Base-by-base conservation (phyloP, 2,888 invertebrate genomes). In the Cremastinae sp. region DNA sequence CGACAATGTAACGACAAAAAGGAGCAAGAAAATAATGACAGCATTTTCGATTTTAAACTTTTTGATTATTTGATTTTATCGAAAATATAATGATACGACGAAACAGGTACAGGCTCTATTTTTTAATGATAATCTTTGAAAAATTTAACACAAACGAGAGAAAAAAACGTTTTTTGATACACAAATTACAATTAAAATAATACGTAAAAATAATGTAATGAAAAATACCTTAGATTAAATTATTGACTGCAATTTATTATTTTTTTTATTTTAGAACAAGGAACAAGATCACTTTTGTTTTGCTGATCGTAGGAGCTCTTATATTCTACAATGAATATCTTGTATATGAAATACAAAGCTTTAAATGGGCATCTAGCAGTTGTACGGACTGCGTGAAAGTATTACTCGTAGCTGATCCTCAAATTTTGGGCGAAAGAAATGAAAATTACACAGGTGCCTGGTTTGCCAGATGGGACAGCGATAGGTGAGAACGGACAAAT, bases 371-470 rank as follows among this genome's bases (percentile, higher is more conserved):
- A 14, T 71, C 78, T 0, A 82, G 86, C 20, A 84, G 87, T 5
- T 90, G 90, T 77, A 83, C 81, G 70, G 91, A 92, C 69, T 94
- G 94, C 81, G 92, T 93, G 3, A 93, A 92, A 83, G 90, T 96
- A 69, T 88, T 96, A 58, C 91, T 95, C 61, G 94, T 96, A 62
- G 97, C 97, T 4, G 98, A 98, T 90, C 98, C 98, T 14, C 98
- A 98, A 90, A 93, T 98, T 75, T 93, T 97, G 81, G 98, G 98
- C 0, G 94, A 96, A 80, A 90, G 92, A 43, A 93, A 94, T 84
- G 97, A 96, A 87, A 90, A 90, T 66, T 90, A 93, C 65, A 91
- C 92, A 55, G 91, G 95, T 39, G 95, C 95, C 62, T 91, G 92
- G 59, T 85, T 98, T 39, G 93, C 94, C 37, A 93, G 95, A 83